Percentiles rank a stretch among this genome's conserved stretches.
phyloP scores from a whole-genome alignment of 2,888 invertebrate genomes.

The Troides aeacus region DNA sequence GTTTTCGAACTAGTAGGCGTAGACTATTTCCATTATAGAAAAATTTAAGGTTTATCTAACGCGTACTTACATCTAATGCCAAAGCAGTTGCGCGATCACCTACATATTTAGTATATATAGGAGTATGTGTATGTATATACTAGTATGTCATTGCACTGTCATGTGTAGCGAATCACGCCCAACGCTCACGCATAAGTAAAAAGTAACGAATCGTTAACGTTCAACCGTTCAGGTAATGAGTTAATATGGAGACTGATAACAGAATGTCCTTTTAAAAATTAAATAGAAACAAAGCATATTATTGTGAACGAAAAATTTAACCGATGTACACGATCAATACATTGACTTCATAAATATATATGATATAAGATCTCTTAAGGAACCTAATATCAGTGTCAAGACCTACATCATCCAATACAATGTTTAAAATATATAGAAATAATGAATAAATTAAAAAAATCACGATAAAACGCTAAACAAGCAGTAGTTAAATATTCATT shows the following conservation, averaged over 20 bases:
- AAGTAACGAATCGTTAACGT: slow-evolving; percentile 41
- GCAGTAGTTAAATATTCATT: slow-evolving; percentile 40
- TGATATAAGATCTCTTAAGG: too few relatives aligned
- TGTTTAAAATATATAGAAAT: background rate
- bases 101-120: slow-evolving; percentile 24
- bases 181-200: slow-evolving; percentile 9
- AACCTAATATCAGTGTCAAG: too few relatives aligned
- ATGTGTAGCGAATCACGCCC: slow-evolving; percentile 8
- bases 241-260: background rate
- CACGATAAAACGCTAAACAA: slow-evolving; percentile 10
- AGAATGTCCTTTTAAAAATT: background rate
- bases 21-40: slow-evolving; percentile 9
- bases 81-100: slow-evolving; percentile 10
- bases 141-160: slow-evolving; percentile 30
- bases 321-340: too few relatives aligned
- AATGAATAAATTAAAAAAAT: background rate
- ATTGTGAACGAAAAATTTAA: too few relatives aligned
- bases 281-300: too few relatives aligned
- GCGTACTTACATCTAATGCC: slow-evolving; percentile 26
- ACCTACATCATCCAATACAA: too few relatives aligned
- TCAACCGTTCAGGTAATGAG: slow-evolving; percentile 4
- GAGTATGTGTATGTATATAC: background rate
- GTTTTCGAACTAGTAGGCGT: slow-evolving; percentile 4
- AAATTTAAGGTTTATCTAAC: slow-evolving; percentile 26
- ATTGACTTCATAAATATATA: too few relatives aligned